phyloP scores from a whole-genome alignment of 2,797 vertebrate genomes.

The Tenualosa thibaudeaui region DNA sequence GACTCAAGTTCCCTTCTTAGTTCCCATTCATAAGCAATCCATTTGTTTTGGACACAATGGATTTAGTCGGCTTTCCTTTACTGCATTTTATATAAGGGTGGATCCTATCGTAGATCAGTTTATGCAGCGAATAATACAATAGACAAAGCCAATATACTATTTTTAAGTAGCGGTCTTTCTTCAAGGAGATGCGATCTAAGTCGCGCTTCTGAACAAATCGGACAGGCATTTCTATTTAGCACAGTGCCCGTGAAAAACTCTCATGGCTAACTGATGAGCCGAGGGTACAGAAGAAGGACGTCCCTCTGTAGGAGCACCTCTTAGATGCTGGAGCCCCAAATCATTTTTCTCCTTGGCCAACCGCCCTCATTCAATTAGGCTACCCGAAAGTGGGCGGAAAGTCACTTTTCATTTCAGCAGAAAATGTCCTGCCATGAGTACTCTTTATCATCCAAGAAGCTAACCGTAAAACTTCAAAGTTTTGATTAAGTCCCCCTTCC shows the following conservation, averaged over 20 bases:
- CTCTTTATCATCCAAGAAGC: conserved; percentile 41
- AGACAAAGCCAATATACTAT: no score
- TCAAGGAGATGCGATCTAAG: background rate
- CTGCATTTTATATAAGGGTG: no score
- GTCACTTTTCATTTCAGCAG: conserved; percentile 39
- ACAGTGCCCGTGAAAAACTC: background rate
- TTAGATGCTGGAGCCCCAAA: background rate
- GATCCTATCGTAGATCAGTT: no score
- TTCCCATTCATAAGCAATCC: no score
- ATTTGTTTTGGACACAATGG: no score
- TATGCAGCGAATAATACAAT: no score
- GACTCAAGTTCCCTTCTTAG: no score
- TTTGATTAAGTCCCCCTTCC: conserved; percentile 45
- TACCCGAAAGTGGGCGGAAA: background rate
- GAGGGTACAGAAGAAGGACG: no score
- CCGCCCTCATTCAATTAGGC: background rate
- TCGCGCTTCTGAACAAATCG: background rate
- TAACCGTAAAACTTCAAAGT: conserved; percentile 37
- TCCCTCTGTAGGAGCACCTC: background rate
- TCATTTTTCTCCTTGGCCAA: background rate
- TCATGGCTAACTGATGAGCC: background rate
- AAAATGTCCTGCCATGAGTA: conserved; percentile 42
- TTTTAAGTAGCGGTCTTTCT: background rate
- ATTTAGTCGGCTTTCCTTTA: no score
- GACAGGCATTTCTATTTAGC: background rate